A percentile compares a stretch with the other conserved stretches of the same genome.
Evolutionary conservation across 1,140 invertebrate species (phyloP).

Genomic region (Cyclina sinensis): DNA sequence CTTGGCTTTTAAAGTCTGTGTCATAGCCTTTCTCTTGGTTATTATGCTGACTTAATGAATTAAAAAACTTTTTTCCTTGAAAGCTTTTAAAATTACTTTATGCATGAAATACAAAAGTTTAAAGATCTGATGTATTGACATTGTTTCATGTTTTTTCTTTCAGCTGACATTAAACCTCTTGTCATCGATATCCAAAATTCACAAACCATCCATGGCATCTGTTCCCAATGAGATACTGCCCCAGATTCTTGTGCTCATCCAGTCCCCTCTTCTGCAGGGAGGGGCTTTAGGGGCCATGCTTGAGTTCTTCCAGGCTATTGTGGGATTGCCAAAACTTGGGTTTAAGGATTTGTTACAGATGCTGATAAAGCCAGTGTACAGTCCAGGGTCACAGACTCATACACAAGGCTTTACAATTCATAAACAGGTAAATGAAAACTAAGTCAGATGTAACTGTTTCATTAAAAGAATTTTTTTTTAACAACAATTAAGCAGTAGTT

Average conservation of each 20-base stretch:
- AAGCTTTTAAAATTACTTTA: no score
- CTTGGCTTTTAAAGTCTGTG: no score
- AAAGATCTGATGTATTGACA: no score
- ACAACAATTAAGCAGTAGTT: no score
- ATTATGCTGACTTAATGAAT: no score
- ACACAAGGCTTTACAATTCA: constrained; percentile 83
- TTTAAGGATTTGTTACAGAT: constrained; percentile 92
- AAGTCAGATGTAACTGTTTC: no score
- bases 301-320: constrained; percentile 96
- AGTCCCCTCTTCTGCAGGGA: constrained; percentile 96
- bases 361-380: constrained; percentile 85
- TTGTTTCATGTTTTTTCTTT: constrained; percentile 79
- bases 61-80: no score
- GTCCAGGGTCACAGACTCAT: constrained; percentile 69
- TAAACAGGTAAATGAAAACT: constrained; percentile 88
- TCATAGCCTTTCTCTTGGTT: no score
- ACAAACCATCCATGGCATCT: constrained; percentile 85
- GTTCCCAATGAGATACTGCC: constrained; percentile 89
- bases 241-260: constrained; percentile 94
- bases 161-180: constrained; percentile 87
- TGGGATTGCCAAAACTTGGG: constrained; percentile 93
- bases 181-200: constrained; percentile 87
- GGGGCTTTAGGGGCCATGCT: constrained; percentile 95
- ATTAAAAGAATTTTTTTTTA: no score
- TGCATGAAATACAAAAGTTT: no score